Evolutionary conservation across 2,888 invertebrate species (phyloP).

Genomic region (Acleris literana): DNA sequence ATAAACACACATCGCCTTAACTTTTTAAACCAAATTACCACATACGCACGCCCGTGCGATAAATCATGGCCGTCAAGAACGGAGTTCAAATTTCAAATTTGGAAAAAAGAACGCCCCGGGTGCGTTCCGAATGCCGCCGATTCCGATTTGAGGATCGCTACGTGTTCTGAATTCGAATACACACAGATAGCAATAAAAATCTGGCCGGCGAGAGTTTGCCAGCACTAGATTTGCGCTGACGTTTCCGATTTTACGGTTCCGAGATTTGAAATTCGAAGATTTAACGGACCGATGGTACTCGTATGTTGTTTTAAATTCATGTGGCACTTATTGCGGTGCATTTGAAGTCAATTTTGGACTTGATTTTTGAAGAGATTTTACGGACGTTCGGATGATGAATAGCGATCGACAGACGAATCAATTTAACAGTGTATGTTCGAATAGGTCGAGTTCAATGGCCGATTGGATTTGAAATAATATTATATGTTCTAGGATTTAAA

Average conservation of each 20-base stretch:
- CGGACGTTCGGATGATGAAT: too few relatives aligned
- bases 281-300: conserved; percentile 17
- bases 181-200: conserved; percentile 41
- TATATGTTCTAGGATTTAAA: too few relatives aligned
- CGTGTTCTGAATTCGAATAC: conserved; percentile 51
- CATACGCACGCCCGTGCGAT: conserved; percentile 39
- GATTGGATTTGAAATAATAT: too few relatives aligned
- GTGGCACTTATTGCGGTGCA: conserved; percentile 3
- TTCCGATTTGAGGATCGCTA: conserved; percentile 50
- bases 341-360: neutral
- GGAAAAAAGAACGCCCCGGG: conserved; percentile 47
- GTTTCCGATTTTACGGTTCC: conserved; percentile 33
- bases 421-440: too few relatives aligned
- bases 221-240: conserved; percentile 36
- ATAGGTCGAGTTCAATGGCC: too few relatives aligned
- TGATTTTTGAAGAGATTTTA: neutral
- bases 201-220: conserved; percentile 35
- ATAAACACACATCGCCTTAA: conserved; percentile 26
- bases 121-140: conserved; percentile 51
- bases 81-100: conserved; percentile 45
- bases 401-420: too few relatives aligned
- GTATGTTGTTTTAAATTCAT: conserved; percentile 28
- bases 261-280: conserved; percentile 31
- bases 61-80: conserved; percentile 36
- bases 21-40: conserved; percentile 40